A percentile compares a stretch with the other conserved stretches of the same genome.
phyloP scores from a whole-genome alignment of 2,797 vertebrate species.

The Momotus momota region DNA sequence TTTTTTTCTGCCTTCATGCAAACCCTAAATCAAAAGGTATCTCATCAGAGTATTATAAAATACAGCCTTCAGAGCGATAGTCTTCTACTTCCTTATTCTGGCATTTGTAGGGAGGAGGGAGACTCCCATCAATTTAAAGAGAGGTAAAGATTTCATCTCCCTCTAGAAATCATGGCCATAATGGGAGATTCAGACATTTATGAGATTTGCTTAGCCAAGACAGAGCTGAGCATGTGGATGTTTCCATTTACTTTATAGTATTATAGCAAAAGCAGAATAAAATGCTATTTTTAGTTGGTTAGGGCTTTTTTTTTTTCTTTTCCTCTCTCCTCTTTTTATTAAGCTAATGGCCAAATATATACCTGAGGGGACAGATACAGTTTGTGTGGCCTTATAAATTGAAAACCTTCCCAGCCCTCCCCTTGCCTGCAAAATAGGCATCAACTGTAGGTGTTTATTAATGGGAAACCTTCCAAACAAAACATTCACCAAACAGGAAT shows the following conservation, averaged over 20 bases:
- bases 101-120: conserved; percentile 48
- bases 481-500: not conserved
- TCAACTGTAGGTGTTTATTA: not conserved
- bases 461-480: not conserved
- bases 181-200: conserved; percentile 53
- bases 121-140: conserved; percentile 59
- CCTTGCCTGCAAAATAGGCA: not conserved
- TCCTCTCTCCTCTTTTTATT: rapidly evolving
- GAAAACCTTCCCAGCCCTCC: not conserved
- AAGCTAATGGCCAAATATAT: rapidly evolving
- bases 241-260: not conserved
- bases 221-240: not conserved
- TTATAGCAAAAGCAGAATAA: not conserved
- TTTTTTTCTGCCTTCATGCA: conserved; percentile 36
- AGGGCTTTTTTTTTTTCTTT: not conserved
- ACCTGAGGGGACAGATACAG: not conserved
- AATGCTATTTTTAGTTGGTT: not conserved
- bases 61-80: conserved; percentile 32
- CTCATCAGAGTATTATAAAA: conserved; percentile 60
- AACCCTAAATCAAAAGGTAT: conserved; percentile 66
- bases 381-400: not conserved
- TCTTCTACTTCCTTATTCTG: conserved; percentile 36
- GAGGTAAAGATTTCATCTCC: conserved; percentile 62
- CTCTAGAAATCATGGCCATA: conserved; percentile 41
- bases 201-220: conserved; percentile 31